Conservation (phyloP, 2,888 invertebrate genomes). For the Galerucella pusilla region DNA sequence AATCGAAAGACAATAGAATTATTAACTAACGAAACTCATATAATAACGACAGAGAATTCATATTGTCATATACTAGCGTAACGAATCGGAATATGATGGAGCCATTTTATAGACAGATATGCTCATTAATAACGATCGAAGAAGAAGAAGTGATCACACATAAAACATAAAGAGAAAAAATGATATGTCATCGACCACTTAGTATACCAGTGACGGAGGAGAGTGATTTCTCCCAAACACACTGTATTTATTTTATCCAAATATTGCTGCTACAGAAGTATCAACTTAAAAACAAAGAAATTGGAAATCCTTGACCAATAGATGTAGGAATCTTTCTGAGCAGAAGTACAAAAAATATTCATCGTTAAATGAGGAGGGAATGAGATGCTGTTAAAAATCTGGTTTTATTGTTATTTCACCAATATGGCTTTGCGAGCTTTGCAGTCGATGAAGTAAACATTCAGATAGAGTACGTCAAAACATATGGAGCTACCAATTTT, state of each 20-base stretch:
- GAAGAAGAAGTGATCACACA: slow-evolving; percentile 37
- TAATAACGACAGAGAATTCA: slow-evolving; percentile 41
- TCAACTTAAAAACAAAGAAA: too few relatives aligned
- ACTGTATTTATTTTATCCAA: background rate
- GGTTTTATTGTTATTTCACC: background rate
- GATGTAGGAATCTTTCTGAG: too few relatives aligned
- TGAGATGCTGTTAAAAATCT: too few relatives aligned
- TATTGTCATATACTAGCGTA: slow-evolving; percentile 33
- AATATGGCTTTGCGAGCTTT: background rate
- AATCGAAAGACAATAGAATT: slow-evolving; percentile 24
- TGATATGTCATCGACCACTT: slow-evolving; percentile 36
- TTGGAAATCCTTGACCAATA: too few relatives aligned
- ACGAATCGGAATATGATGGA: slow-evolving; percentile 38
- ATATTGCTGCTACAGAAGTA: too few relatives aligned
- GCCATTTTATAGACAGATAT: slow-evolving; percentile 41
- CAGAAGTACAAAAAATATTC: too few relatives aligned
- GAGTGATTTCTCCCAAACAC: background rate
- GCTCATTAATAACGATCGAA: slow-evolving; percentile 43
- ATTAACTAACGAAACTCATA: slow-evolving; percentile 24
- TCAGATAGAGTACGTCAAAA: background rate
- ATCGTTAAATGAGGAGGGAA: background rate
- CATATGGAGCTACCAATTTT: background rate
- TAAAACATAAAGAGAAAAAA: slow-evolving; percentile 37
- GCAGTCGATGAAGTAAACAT: too few relatives aligned
- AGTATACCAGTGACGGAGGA: slow-evolving; percentile 20